These are phyloP conservation scores for Sinotaia quadrata DNA, from an alignment of 2,888 invertebrate species.

Conservation along the genomic window DNA sequence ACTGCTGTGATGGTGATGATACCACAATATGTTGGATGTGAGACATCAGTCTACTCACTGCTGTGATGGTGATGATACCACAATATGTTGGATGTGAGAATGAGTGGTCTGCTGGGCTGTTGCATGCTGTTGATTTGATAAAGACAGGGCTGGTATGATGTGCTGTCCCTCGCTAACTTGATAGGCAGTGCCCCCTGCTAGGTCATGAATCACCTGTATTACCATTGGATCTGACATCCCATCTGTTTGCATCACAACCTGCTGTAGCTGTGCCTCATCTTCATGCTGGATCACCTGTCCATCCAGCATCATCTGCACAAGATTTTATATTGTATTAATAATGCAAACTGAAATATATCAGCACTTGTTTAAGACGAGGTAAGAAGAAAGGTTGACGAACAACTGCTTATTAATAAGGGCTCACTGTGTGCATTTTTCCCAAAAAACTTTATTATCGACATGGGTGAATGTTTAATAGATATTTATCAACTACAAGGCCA, in stretches of 20 bases:
- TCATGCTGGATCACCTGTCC: neutral
- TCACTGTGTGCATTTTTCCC: no score
- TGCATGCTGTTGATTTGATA: neutral
- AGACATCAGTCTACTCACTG: no score
- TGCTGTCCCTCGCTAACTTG: conserved; percentile 5
- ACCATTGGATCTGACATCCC: conserved; percentile 31
- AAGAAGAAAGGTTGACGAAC: no score
- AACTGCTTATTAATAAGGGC: no score
- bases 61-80: neutral
- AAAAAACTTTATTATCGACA: no score
- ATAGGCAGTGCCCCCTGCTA: conserved; percentile 14
- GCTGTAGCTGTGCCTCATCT: conserved; percentile 22
- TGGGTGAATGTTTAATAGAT: no score
- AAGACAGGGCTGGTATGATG: neutral
- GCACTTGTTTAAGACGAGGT: no score
- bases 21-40: neutral
- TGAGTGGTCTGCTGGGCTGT: neutral
- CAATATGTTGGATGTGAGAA: neutral
- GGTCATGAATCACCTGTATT: conserved; percentile 27
- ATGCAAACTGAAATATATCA: no score
- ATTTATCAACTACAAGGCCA: no score
- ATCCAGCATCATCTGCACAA: neutral
- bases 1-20: neutral
- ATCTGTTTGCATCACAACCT: conserved; percentile 21
- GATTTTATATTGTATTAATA: no score